Evolutionary conservation across 2,113 vertebrate genomes (phyloP).

Genomic region (Varanus komodoensis): DNA sequence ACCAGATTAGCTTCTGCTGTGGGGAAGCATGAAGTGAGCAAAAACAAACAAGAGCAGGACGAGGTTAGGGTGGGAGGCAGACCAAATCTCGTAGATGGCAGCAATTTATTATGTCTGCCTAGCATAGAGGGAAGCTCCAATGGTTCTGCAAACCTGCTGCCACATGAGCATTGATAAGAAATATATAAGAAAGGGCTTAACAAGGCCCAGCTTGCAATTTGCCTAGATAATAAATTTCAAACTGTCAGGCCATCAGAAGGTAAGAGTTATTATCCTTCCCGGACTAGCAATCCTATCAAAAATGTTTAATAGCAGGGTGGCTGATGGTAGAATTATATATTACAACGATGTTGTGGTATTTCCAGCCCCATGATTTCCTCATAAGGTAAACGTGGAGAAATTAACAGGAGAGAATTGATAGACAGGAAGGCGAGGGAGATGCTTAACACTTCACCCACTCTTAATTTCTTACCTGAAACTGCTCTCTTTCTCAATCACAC

Average conservation of each 20-base stretch:
- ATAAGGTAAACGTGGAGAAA: no score
- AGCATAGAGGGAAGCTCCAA: background rate
- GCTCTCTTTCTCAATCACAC: no score
- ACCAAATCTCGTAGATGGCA: background rate
- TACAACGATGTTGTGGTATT: no score
- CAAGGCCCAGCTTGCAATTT: background rate
- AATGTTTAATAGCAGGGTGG: no score
- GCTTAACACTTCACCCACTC: no score
- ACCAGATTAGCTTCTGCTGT: conserved; percentile 1
- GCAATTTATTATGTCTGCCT: background rate
- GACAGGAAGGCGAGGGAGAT: no score
- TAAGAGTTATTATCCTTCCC: background rate
- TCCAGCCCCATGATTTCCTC: no score
- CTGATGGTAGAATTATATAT: no score
- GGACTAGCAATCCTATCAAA: no score
- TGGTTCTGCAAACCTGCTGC: background rate
- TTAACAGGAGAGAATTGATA: no score
- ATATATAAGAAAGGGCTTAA: background rate
- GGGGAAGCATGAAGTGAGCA: background rate
- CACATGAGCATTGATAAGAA: background rate
- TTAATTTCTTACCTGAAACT: no score
- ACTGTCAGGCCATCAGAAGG: background rate
- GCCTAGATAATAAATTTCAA: background rate
- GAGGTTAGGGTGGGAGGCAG: background rate
- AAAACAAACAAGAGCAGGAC: background rate